Conservation (phyloP, 2,888 invertebrate genomes). For the Meiosimyza decipiens region DNA sequence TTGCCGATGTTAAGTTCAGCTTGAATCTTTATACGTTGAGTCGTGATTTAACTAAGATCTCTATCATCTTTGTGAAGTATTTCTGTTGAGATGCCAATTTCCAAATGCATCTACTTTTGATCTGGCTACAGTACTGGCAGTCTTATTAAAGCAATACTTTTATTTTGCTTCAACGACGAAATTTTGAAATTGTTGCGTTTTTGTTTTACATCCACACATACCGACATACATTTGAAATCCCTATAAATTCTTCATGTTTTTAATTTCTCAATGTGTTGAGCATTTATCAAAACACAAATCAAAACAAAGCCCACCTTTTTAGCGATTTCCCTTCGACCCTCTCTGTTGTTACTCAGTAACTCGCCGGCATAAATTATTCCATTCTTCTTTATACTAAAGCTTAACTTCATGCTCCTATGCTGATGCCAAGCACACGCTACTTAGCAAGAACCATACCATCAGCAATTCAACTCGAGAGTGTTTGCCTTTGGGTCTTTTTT, state of each 20-base stretch:
- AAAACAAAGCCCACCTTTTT: slow-evolving; percentile 11
- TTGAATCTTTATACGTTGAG: too few species aligned
- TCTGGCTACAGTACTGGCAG: too few species aligned
- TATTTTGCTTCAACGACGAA: too few species aligned
- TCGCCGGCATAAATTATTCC: not conserved
- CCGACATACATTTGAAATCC: too few species aligned
- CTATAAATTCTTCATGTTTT: not conserved
- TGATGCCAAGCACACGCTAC: slow-evolving; percentile 6
- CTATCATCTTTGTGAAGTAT: too few species aligned
- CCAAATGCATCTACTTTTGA: too few species aligned
- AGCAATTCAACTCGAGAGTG: not conserved
- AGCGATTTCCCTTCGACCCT: not conserved
- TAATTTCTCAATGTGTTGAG: not conserved
- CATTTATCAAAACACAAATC: slow-evolving; percentile 24
- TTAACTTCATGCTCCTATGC: not conserved
- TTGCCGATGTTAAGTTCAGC: too few species aligned
- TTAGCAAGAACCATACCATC: not conserved
- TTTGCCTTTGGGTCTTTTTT: not conserved
- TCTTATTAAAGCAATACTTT: too few species aligned
- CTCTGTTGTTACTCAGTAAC: not conserved
- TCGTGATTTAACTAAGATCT: too few species aligned
- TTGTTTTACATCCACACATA: too few species aligned
- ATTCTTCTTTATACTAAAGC: not conserved
- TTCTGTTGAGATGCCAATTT: too few species aligned
- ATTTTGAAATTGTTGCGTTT: too few species aligned